Percentiles rank a stretch among this genome's conserved stretches.
Conservation (phyloP, 2,797 vertebrate species). For the Crocidura indochinensis region DNA sequence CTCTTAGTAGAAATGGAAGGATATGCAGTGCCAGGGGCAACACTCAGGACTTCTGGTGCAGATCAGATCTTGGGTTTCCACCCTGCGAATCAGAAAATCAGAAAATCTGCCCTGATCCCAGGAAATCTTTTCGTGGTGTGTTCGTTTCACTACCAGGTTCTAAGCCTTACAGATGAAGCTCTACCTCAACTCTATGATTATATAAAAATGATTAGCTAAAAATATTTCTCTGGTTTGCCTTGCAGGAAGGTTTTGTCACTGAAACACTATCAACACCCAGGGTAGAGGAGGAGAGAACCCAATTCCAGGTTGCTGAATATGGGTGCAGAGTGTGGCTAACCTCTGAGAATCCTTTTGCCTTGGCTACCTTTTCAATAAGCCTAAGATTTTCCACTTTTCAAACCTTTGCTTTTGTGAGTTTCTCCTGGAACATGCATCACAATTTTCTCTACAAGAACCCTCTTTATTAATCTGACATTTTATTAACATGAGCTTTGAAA, state of each 20-base stretch:
- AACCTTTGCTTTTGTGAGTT: not conserved
- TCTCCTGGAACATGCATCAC: not conserved
- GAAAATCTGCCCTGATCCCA: not conserved
- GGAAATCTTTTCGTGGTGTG: not conserved
- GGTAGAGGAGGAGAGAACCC: not conserved
- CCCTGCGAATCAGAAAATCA: not conserved
- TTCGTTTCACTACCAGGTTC: accelerated
- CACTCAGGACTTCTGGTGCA: no score
- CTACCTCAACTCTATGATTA: not conserved
- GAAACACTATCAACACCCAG: no score
- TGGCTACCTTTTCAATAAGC: no score
- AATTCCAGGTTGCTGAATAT: no score
- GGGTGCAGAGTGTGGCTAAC: not conserved
- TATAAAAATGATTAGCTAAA: not conserved
- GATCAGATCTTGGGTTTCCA: no score
- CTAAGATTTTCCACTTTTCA: not conserved
- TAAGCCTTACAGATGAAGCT: not conserved
- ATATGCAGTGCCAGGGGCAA: no score
- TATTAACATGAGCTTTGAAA: not conserved
- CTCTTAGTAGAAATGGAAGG: no score
- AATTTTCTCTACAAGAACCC: not conserved
- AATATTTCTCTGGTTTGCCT: not conserved
- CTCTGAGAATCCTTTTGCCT: not conserved
- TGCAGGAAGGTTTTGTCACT: not conserved
- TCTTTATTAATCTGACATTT: not conserved